These are phyloP conservation scores for Hemicordylus capensis DNA, from an alignment of 2,113 vertebrate genomes.

Conservation along the genomic window DNA sequence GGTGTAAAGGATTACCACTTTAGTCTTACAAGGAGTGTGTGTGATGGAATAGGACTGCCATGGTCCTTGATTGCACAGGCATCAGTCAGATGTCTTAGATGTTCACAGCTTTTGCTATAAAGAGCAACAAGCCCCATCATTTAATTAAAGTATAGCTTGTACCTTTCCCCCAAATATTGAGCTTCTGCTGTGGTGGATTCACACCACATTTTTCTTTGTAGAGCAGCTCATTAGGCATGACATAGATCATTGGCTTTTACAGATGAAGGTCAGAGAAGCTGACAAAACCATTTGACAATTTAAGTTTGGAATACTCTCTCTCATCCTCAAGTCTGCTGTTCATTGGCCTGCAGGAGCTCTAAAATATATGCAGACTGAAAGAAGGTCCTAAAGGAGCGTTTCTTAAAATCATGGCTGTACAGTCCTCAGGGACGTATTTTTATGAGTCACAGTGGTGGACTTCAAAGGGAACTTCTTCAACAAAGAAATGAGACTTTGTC, in stretches of 20 bases:
- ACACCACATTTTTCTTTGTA: not conserved
- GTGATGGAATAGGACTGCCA: not conserved
- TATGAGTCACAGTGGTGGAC: no score
- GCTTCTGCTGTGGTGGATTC: not conserved
- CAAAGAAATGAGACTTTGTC: not conserved
- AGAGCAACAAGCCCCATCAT: not conserved
- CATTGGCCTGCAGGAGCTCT: not conserved
- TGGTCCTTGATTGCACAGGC: not conserved
- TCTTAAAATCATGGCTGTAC: no score
- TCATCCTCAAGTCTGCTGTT: not conserved
- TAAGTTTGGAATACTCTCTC: no score
- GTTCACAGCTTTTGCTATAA: not conserved
- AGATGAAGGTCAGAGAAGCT: no score
- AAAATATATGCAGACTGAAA: not conserved
- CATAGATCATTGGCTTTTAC: not conserved
- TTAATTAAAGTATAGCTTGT: not conserved
- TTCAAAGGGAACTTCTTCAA: no score
- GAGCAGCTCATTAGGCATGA: not conserved
- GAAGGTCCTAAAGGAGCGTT: not conserved
- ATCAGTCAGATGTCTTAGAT: not conserved
- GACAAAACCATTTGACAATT: not conserved
- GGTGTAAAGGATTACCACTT: not conserved
- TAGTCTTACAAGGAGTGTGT: not conserved
- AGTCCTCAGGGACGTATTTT: no score
- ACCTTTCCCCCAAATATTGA: not conserved